Conservation (phyloP, 64 coral and sea anemone genomes). For the Actinia equina region DNA sequence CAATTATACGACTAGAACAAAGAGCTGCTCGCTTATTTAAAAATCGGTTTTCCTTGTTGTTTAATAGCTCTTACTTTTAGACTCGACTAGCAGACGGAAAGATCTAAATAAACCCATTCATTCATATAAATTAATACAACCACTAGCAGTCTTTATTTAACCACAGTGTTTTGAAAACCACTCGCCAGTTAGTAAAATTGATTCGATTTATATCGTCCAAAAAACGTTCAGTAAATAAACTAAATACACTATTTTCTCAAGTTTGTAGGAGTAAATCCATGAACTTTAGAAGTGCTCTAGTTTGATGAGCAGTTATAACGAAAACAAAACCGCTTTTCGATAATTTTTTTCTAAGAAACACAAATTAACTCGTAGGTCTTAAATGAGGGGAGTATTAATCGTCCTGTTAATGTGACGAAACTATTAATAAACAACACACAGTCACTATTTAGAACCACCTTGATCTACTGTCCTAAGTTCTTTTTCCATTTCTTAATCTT, state of each 20-base stretch:
- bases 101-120: not conserved
- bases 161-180: not conserved
- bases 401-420: constrained; percentile 2
- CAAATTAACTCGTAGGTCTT: not conserved
- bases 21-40: not conserved
- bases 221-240: not conserved
- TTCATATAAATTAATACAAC: not conserved
- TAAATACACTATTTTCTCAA: not conserved
- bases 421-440: not conserved
- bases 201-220: not conserved
- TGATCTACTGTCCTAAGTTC: not conserved
- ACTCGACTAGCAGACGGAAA: not conserved
- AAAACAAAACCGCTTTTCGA: not conserved
- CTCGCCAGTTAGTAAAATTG: not conserved
- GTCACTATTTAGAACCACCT: not conserved
- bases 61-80: not conserved
- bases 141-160: not conserved
- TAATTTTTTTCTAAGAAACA: not conserved
- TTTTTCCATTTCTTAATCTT: not conserved
- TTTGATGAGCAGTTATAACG: not conserved
- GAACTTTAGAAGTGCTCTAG: not conserved
- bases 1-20: constrained; percentile 1
- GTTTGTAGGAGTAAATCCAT: not conserved
- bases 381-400: not conserved
- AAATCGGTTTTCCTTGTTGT: not conserved